Evolutionary conservation across 1,140 invertebrate species (phyloP).

Genomic region (Tetragnatha versicolor): DNA sequence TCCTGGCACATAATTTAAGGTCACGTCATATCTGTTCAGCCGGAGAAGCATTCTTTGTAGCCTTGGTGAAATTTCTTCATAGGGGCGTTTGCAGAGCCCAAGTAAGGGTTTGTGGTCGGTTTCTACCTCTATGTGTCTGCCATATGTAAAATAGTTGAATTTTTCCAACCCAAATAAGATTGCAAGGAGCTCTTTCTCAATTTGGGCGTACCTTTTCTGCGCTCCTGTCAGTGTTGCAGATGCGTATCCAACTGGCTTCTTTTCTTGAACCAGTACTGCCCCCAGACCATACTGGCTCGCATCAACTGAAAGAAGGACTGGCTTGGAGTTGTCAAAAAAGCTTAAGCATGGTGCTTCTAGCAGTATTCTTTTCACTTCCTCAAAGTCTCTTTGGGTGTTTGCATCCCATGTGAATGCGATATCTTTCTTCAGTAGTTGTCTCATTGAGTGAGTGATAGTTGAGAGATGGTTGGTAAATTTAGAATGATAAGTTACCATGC

Average conservation of each 20-base stretch:
- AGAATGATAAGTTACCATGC: slow-evolving; percentile 23
- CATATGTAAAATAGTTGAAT: slow-evolving; percentile 58
- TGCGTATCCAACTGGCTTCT: slow-evolving; percentile 54
- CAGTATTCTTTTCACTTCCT: slow-evolving; percentile 3
- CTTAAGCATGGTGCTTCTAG: slow-evolving; percentile 2
- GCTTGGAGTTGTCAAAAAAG: not conserved
- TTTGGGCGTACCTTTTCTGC: slow-evolving; percentile 52
- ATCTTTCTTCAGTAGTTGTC: slow-evolving; percentile 56
- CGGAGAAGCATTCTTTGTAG: slow-evolving; percentile 42
- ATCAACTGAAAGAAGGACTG: slow-evolving; percentile 47
- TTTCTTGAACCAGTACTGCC: slow-evolving; percentile 42
- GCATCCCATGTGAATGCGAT: slow-evolving; percentile 48
- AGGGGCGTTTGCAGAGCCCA: not conserved
- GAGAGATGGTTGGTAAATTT: slow-evolving; percentile 35
- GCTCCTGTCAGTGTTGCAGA: slow-evolving; percentile 38
- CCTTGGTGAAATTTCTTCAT: slow-evolving; percentile 26
- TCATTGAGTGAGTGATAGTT: slow-evolving; percentile 44
- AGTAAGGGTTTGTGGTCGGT: slow-evolving; percentile 56
- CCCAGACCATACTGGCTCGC: slow-evolving; percentile 33
- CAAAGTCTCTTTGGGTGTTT: slow-evolving; percentile 22
- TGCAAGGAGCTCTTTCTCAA: slow-evolving; percentile 51
- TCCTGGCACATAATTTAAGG: slow-evolving; percentile 15
- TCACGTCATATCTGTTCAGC: slow-evolving; percentile 37
- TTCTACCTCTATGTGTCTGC: slow-evolving; percentile 27
- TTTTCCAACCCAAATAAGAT: slow-evolving; percentile 53